These are phyloP conservation scores for Puntigrus tetrazona DNA, from an alignment of 2,113 vertebrate species.

Conservation along the genomic window DNA sequence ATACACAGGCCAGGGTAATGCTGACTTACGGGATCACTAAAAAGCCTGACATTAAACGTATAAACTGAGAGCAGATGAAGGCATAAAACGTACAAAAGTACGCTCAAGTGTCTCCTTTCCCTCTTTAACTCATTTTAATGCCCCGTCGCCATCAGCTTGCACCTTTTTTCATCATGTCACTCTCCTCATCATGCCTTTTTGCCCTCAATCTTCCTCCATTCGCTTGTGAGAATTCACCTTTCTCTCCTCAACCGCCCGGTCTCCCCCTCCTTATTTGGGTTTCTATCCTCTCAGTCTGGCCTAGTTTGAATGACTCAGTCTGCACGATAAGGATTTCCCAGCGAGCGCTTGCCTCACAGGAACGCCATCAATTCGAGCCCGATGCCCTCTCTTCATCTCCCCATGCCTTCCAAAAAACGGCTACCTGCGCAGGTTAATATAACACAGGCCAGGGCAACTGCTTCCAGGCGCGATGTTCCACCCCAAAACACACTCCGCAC, in stretches of 20 bases:
- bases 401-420: slow-evolving; percentile 24
- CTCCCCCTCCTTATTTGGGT: neutral
- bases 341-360: neutral
- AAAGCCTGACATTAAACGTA: slow-evolving; percentile 19
- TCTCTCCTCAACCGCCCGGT: neutral
- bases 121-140: neutral
- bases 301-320: slow-evolving; percentile 25
- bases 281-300: slow-evolving; percentile 14
- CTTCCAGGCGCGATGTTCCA: slow-evolving; percentile 10
- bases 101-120: neutral
- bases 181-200: neutral
- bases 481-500: slow-evolving; percentile 8
- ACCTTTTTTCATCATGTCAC: neutral
- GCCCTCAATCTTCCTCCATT: slow-evolving; percentile 21
- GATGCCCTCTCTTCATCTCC: slow-evolving; percentile 33
- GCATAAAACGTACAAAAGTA: neutral
- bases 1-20: slow-evolving; percentile 8
- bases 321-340: slow-evolving; percentile 11
- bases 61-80: neutral
- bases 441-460: neutral
- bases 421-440: slow-evolving; percentile 37
- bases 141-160: neutral
- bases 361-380: slow-evolving; percentile 18
- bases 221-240: neutral
- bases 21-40: neutral